phyloP scores from a whole-genome alignment of 2,113 vertebrate genomes.

The Scopus umbretta region DNA sequence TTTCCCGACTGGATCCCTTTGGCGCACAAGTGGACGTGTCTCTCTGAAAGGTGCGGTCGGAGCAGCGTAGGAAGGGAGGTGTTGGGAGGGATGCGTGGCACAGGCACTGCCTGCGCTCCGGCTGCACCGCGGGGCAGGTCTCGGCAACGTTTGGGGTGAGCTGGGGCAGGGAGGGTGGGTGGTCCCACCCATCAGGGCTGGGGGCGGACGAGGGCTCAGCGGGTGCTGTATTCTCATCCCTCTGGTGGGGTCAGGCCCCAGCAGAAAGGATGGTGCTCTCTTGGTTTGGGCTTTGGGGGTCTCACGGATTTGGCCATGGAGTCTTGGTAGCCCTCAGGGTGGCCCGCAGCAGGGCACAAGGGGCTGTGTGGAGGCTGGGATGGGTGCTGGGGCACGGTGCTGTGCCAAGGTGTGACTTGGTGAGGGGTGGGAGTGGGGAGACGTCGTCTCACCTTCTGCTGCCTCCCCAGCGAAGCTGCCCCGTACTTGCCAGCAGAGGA shows the following conservation, averaged over 20 bases:
- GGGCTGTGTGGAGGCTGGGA: not conserved
- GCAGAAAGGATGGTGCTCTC: not conserved
- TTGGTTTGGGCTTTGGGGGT: not conserved
- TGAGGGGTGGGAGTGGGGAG: not conserved
- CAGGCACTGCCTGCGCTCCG: not conserved
- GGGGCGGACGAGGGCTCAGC: rapidly evolving
- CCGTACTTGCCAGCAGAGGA: conserved; percentile 82
- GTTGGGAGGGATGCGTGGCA: rapidly evolving
- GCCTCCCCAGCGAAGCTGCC: conserved; percentile 76
- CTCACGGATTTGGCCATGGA: not conserved
- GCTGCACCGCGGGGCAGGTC: not conserved
- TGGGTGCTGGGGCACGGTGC: not conserved
- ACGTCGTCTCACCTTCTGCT: not conserved
- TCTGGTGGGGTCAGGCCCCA: not conserved
- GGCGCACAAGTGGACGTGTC: conserved; percentile 73
- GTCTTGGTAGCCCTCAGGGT: rapidly evolving
- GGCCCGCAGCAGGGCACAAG: not conserved
- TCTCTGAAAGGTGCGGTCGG: conserved; percentile 73
- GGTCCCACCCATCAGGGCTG: not conserved
- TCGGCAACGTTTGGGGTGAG: not conserved
- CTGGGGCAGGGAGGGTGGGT: not conserved
- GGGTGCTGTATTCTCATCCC: not conserved
- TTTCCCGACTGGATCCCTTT: conserved; percentile 88
- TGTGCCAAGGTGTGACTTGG: not conserved
- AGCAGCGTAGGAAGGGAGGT: not conserved